phyloP scores from a whole-genome alignment of 2,113 vertebrate genomes.

The Theristicus caerulescens region DNA sequence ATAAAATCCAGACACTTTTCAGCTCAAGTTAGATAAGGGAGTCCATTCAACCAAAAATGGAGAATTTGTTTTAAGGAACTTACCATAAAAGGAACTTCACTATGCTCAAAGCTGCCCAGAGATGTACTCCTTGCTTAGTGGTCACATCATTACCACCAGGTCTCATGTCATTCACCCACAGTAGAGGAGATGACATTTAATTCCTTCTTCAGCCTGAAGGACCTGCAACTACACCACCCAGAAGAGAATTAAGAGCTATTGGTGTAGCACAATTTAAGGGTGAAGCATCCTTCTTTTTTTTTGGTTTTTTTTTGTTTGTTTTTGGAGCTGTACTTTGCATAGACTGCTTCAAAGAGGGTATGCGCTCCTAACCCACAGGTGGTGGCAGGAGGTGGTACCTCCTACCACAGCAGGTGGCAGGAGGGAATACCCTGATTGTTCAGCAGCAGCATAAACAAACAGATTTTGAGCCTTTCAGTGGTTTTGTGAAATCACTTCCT shows the following conservation, averaged over 20 bases:
- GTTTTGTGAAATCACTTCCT: conserved; percentile 37
- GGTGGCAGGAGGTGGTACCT: too few species aligned
- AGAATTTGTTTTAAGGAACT: neutral
- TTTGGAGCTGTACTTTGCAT: neutral
- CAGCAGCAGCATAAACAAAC: neutral
- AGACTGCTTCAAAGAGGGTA: neutral
- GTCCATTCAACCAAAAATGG: neutral
- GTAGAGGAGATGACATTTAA: neutral
- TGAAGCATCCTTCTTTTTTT: neutral
- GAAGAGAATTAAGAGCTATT: neutral
- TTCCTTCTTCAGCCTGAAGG: neutral
- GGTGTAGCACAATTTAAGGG: neutral
- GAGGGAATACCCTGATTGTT: neutral
- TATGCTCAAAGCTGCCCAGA: neutral
- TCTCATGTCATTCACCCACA: neutral
- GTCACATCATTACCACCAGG: neutral
- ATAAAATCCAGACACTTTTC: neutral
- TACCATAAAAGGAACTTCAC: neutral
- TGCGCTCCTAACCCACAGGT: neutral
- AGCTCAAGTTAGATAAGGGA: neutral
- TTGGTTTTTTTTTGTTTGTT: too few species aligned
- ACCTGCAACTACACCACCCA: neutral
- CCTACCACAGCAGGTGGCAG: neutral
- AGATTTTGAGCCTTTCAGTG: neutral
- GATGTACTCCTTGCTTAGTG: neutral